These are phyloP conservation scores for Erythrolamprus reginae DNA, from an alignment of 2,113 vertebrate genomes.

Conservation along the genomic window DNA sequence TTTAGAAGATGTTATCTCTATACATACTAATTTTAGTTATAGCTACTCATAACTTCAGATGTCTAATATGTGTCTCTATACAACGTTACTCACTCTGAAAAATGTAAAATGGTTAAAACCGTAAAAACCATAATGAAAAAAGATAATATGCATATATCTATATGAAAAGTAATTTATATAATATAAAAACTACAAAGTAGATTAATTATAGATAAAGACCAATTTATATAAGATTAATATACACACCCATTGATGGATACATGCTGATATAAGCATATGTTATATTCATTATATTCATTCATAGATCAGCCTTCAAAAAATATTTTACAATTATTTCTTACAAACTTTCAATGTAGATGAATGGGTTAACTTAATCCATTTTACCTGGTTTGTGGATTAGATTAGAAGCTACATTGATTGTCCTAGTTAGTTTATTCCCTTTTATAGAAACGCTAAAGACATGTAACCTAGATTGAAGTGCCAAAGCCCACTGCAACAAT, in stretches of 20 bases:
- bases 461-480: background rate
- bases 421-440: background rate
- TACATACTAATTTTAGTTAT: conserved; percentile 24
- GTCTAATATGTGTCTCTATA: background rate
- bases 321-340: background rate
- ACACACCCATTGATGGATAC: background rate
- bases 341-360: background rate
- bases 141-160: background rate
- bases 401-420: background rate
- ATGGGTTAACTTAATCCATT: background rate
- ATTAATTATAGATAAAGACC: background rate
- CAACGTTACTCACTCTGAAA: background rate
- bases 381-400: background rate
- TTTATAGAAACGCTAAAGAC: background rate
- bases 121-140: background rate
- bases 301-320: background rate
- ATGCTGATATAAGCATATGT: background rate
- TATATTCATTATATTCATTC: background rate
- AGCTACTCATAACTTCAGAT: background rate
- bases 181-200: background rate
- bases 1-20: conserved; percentile 17
- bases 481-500: too few relatives aligned
- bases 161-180: background rate
- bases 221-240: background rate
- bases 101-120: background rate